Evolutionary conservation across 2,888 invertebrate genomes (phyloP).

Genomic region (Ferdinandea cuprea): DNA sequence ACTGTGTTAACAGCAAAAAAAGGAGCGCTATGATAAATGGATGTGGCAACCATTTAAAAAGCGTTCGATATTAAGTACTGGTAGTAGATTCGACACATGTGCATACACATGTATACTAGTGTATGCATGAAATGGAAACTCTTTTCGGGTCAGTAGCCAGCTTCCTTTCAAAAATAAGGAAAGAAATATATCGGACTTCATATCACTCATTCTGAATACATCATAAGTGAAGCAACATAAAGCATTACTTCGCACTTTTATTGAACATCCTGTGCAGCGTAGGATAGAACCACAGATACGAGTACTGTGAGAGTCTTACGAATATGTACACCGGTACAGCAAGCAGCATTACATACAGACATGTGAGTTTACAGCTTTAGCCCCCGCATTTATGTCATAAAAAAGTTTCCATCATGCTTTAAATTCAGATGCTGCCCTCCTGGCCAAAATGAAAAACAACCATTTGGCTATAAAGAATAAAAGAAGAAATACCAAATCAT

Average conservation of each 20-base stretch:
- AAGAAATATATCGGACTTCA: slow-evolving; percentile 8
- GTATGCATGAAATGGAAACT: not conserved
- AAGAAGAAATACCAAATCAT: slow-evolving; percentile 39
- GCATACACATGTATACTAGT: too few species aligned
- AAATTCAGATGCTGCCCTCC: slow-evolving; percentile 46
- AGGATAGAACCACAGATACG: slow-evolving; percentile 15
- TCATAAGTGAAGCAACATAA: slow-evolving; percentile 40
- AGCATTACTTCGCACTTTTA: slow-evolving; percentile 56
- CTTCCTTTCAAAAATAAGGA: not conserved
- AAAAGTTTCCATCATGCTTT: slow-evolving; percentile 48
- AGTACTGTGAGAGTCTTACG: slow-evolving; percentile 7
- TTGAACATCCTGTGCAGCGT: slow-evolving; percentile 52
- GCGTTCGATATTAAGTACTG: slow-evolving; percentile 36
- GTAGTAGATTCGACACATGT: slow-evolving; percentile 21
- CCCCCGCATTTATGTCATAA: slow-evolving; percentile 48
- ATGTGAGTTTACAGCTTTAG: slow-evolving; percentile 38
- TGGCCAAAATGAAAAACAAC: slow-evolving; percentile 53
- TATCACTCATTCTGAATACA: slow-evolving; percentile 24
- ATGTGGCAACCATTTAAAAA: slow-evolving; percentile 54
- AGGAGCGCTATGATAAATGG: slow-evolving; percentile 54
- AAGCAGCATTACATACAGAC: not conserved
- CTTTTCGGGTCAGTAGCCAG: slow-evolving; percentile 32
- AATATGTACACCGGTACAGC: not conserved
- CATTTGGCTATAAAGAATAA: slow-evolving; percentile 39
- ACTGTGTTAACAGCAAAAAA: slow-evolving; percentile 43